phyloP scores from a whole-genome alignment of 2,888 invertebrate genomes.

The Mylabris sibirica region DNA sequence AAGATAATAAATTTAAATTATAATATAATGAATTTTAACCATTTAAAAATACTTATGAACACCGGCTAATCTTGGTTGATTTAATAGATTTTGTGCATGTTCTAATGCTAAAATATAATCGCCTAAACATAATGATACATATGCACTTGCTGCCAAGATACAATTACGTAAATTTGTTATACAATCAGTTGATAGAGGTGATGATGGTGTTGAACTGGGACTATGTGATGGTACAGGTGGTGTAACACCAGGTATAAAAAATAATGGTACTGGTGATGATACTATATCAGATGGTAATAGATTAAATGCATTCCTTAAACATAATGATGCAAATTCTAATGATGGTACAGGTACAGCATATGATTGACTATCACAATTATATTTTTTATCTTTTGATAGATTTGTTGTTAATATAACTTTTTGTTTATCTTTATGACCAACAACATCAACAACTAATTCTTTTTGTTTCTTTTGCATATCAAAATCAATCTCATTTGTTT shows the following conservation, averaged over 20 bases:
- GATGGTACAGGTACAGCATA: conserved; percentile 88
- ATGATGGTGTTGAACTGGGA: conserved; percentile 67
- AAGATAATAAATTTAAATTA: conserved; percentile 27
- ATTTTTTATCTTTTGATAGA: conserved; percentile 65
- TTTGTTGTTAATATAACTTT: conserved; percentile 69
- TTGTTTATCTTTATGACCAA: conserved; percentile 68
- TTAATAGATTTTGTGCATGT: conserved; percentile 77
- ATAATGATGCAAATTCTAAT: conserved; percentile 88
- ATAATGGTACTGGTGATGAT: conserved; percentile 57
- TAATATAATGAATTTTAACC: background rate
- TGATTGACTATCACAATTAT: conserved; percentile 72
- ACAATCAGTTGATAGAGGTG: conserved; percentile 69
- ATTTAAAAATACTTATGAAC: conserved; percentile 67
- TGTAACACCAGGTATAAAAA: conserved; percentile 57
- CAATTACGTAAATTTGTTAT: conserved; percentile 69
- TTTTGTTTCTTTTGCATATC: conserved; percentile 67
- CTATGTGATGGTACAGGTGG: conserved; percentile 57
- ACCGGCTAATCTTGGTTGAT: conserved; percentile 75
- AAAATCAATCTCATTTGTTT: conserved; percentile 68
- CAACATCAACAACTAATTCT: conserved; percentile 67
- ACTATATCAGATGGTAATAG: conserved; percentile 68
- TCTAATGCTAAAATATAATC: conserved; percentile 82
- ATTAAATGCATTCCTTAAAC: conserved; percentile 83
- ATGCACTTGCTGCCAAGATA: conserved; percentile 81
- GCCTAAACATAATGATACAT: conserved; percentile 83